Base-by-base conservation (phyloP, 2,888 invertebrate species). In the Spisula solida region DNA sequence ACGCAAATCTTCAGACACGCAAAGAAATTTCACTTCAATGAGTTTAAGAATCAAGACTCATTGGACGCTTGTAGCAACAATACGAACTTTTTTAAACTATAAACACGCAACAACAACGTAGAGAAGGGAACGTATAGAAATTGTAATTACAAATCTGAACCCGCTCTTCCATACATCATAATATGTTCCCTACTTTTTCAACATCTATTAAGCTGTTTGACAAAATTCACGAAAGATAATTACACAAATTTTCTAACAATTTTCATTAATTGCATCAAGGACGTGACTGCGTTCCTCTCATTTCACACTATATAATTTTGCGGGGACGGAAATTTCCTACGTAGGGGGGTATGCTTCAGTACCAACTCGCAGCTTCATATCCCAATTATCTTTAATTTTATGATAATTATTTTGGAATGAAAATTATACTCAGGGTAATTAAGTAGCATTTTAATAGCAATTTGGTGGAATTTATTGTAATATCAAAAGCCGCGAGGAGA, bases 341-440 rank as follows among this genome's bases (percentile, higher is more conserved):
- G 55, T 41, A 34, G 79, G 31, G 78, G 85, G 12, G 79, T 78
- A 56, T 29, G 31, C 75, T 79, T 12, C 60, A 4, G 75, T 12
- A 79, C 78, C 14, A 47, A 60, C 70, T 34, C 56, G 31, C 85
- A 4, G 78, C 51, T 34, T 79, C 85, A 25, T 75, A 34, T 79
- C 1, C 56, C 85, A 85, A 85, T 85, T 85, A 85, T 85, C 51
- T 85, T 85, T 85, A 85, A 85, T 85, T 85, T 79, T 79, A n/a
- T 51, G 55, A 56, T 79, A 85, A 85, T 85, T 85, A 85, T 85
- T 56, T 79, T 25, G 79, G 78, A 85, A 85, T 85, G 79, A 85
- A 85, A 85, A 85, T 85, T 85, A 85, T 78, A 85, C 79, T 79
- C 34, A 25, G 41, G 79, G 79, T 85, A 79, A 85, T 85, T 85